Conservation (phyloP, 1,140 invertebrate species). For the Lepidurus apus region DNA sequence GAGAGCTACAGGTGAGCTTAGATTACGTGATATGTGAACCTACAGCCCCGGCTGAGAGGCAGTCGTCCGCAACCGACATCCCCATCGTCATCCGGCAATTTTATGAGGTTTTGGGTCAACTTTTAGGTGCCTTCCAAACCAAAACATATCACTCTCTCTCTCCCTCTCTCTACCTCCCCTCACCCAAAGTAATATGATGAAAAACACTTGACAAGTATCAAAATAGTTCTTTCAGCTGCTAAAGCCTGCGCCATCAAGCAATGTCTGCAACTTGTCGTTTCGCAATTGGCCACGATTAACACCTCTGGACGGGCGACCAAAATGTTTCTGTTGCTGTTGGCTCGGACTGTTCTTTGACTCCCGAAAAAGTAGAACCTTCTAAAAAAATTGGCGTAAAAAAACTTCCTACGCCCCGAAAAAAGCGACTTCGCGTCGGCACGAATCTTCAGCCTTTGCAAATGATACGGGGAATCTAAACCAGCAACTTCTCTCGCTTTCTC, state of each 20-base stretch:
- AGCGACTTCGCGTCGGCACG: too few relatives aligned
- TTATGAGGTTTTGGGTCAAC: neutral
- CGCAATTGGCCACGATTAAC: neutral
- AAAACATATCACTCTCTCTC: neutral
- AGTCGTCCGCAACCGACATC: neutral
- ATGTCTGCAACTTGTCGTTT: conserved; percentile 7
- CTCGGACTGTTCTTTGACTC: neutral
- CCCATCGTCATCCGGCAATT: conserved; percentile 17
- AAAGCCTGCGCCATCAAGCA: neutral
- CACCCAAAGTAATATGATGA: neutral
- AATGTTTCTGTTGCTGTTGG: neutral
- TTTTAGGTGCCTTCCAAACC: neutral
- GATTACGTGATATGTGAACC: conserved; percentile 21
- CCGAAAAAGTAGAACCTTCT: neutral
- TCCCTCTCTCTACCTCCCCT: neutral
- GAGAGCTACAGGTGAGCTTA: conserved; percentile 21
- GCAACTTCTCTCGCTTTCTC: too few relatives aligned
- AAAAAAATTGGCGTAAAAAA: too few relatives aligned
- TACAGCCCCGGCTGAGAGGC: neutral
- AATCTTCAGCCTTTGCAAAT: too few relatives aligned
- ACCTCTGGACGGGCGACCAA: neutral
- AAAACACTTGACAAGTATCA: neutral
- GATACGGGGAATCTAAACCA: too few relatives aligned
- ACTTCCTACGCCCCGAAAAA: too few relatives aligned
- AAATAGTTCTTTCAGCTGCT: neutral